Conservation (phyloP, 2,888 invertebrate genomes). For the Pterostichus niger region DNA sequence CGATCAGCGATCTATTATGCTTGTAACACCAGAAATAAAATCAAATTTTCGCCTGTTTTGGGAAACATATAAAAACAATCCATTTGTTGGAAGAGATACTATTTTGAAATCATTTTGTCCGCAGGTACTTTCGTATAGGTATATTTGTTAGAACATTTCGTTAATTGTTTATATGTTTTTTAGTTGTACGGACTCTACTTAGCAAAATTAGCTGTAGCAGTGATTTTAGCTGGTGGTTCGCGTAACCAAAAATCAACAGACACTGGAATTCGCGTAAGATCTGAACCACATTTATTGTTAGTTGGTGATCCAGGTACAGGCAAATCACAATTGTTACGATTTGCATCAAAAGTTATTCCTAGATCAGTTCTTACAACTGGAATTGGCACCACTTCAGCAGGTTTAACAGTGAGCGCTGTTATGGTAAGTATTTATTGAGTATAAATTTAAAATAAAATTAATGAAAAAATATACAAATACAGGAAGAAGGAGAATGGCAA, state of each 20-base stretch:
- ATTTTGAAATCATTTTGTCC: constrained; percentile 91
- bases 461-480: constrained; percentile 59
- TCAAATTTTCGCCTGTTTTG: constrained; percentile 87
- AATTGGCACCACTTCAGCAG: constrained; percentile 91
- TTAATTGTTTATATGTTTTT: constrained; percentile 70
- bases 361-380: constrained; percentile 92
- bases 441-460: constrained; percentile 52
- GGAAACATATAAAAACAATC: constrained; percentile 81
- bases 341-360: constrained; percentile 83
- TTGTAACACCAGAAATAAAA: constrained; percentile 83
- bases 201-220: constrained; percentile 90
- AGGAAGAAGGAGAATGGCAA: constrained; percentile 95
- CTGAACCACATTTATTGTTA: constrained; percentile 91
- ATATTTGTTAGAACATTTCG: constrained; percentile 44
- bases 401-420: constrained; percentile 92
- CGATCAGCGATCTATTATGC: constrained; percentile 76
- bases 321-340: constrained; percentile 90
- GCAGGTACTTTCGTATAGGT: constrained; percentile 79
- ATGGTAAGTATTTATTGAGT: constrained; percentile 79
- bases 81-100: constrained; percentile 86
- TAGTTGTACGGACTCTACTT: constrained; percentile 93
- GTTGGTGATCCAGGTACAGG: constrained; percentile 95
- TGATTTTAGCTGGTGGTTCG: constrained; percentile 82
- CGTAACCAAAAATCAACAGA: constrained; percentile 76
- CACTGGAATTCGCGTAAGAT: constrained; percentile 78